phyloP scores from a whole-genome alignment of 2,888 invertebrate genomes.

The Cotesia congregata region DNA sequence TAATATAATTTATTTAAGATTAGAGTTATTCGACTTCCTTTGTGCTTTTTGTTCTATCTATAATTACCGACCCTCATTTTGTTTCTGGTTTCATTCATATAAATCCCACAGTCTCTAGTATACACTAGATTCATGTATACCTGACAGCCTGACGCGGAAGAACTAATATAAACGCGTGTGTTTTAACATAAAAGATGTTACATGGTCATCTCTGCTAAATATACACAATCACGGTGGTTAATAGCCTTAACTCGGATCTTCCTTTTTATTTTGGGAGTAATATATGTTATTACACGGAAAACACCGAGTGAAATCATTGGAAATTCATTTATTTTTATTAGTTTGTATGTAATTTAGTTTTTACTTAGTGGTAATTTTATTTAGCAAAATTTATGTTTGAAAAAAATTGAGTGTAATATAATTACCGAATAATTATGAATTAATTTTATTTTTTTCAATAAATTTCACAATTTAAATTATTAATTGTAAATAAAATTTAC shows the following conservation, averaged over 20 bases:
- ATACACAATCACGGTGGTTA: conserved; percentile 36
- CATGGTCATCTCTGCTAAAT: conserved; percentile 18
- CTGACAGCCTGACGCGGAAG: conserved; percentile 9
- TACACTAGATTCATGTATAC: neutral
- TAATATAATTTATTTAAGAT: conserved; percentile 53
- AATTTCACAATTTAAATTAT: too few relatives aligned
- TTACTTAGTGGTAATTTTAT: too few relatives aligned
- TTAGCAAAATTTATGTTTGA: too few relatives aligned
- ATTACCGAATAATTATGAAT: too few relatives aligned
- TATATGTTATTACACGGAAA: conserved; percentile 27
- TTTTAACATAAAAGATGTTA: conserved; percentile 6
- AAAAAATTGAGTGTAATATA: too few relatives aligned
- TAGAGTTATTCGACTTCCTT: conserved; percentile 32
- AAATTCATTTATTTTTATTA: conserved; percentile 3
- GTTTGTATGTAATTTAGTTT: too few relatives aligned
- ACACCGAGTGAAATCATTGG: neutral
- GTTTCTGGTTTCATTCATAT: conserved; percentile 33
- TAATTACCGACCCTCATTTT: conserved; percentile 67
- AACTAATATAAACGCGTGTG: neutral
- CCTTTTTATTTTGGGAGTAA: conserved; percentile 33
- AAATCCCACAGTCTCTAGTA: neutral
- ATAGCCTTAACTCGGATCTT: conserved; percentile 32
- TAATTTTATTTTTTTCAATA: too few relatives aligned
- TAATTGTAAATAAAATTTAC: too few relatives aligned
- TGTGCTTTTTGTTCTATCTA: conserved; percentile 53